These are phyloP conservation scores for Myotis vivesi DNA, from an alignment of 2,797 vertebrate species.

Conservation along the genomic window DNA sequence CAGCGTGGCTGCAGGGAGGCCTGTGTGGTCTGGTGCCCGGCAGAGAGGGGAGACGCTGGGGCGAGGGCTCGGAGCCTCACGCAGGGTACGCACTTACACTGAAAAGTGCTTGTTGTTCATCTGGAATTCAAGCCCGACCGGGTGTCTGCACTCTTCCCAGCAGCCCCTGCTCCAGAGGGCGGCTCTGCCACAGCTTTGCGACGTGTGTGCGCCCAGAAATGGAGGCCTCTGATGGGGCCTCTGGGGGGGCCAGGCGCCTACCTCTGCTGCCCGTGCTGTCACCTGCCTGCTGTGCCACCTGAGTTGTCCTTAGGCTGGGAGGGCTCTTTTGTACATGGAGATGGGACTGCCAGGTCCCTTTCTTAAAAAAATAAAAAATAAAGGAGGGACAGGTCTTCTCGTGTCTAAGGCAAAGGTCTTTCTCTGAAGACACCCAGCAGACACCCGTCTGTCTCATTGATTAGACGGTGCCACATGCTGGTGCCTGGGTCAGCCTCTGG, in stretches of 20 bases:
- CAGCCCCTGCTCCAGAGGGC: not conserved
- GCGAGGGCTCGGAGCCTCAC: not conserved
- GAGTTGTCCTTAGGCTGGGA: not conserved
- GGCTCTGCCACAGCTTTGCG: not conserved
- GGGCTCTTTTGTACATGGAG: not conserved
- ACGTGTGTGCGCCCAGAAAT: not conserved
- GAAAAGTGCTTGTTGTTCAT: not conserved
- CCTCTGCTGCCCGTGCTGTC: not conserved
- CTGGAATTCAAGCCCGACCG: not conserved
- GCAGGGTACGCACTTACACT: too few species aligned
- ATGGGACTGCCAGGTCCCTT: not conserved
- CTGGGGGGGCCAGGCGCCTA: not conserved
- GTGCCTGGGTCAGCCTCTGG: not conserved
- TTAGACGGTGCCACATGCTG: not conserved
- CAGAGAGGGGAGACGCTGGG: not conserved
- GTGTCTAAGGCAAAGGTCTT: not conserved
- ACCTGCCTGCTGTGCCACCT: not conserved
- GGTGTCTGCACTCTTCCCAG: not conserved
- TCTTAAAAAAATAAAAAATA: not conserved
- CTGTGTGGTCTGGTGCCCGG: not conserved
- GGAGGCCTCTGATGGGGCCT: not conserved
- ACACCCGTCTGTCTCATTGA: not conserved
- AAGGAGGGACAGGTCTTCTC: not conserved
- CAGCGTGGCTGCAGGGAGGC: not conserved
- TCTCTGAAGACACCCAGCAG: not conserved